Base-by-base conservation (phyloP, 2,888 invertebrate species). In the Rhaphigaster nebulosa region DNA sequence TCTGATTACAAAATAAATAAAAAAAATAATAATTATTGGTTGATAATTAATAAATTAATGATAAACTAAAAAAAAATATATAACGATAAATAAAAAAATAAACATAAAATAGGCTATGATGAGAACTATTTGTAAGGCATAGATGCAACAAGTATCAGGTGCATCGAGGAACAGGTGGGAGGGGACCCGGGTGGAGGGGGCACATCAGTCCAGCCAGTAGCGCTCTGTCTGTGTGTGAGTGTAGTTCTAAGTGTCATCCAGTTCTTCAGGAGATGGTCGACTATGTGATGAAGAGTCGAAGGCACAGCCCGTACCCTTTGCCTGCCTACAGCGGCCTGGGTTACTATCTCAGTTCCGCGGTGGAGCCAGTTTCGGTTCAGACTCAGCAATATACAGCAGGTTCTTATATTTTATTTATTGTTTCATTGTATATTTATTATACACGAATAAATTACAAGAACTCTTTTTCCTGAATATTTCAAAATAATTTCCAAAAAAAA, bases 271-370 rank as follows among this genome's bases (percentile, higher is more conserved):
- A 60, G 88, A 91, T 92, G 92, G 92, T 92, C 87, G 92, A 92
- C 89, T 91, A 91, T 87, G 91, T 92, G 20, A 91, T 90, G 91
- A 92, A 92, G 90, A 92, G 91, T 87, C 90, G 91, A 88, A 80
- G 92, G 90, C 91, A 91, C 89, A 91, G 91, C 89, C 92, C 92
- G n/a, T 92, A 92, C 89, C 91, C 91, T 26, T 80, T 92, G 41
- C 92, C 91, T n/a, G n/a, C 91, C 60, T 90, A 91, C 50, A 76
- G 76, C 76, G 89, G 88, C 76, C 87, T 92, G 15, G 87, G 90
- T 6, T 90, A 90, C 87, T 90, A 90, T 38, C 87, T 84, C 20
- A 87, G 54, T 23, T 41, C 87, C 4, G 70, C 89, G 29, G 76
- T 41, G 0, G 65, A 41, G 29, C 65, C 89, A 0, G 84, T 45